A percentile compares a stretch with the other conserved stretches of the same genome.
These are phyloP conservation scores for Elegia similella DNA, from an alignment of 2,888 invertebrate species.

Conservation along the genomic window DNA sequence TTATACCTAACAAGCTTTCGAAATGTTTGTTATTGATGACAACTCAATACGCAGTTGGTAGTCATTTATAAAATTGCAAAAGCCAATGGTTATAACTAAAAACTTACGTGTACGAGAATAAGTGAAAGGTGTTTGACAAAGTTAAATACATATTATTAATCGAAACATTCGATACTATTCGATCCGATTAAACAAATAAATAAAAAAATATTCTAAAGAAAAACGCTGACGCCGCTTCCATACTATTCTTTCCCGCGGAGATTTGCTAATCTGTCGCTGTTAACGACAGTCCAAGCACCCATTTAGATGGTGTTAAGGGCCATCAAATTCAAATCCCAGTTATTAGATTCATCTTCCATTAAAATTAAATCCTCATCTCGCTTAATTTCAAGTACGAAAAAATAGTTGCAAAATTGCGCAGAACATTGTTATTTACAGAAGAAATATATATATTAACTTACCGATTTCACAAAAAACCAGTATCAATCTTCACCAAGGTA, in stretches of 20 bases:
- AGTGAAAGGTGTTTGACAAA: no score
- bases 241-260: constrained; percentile 31
- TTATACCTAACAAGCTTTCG: no score
- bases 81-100: no score
- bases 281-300: constrained; percentile 30
- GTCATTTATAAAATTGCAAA: no score
- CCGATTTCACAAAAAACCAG: constrained; percentile 40
- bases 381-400: not conserved
- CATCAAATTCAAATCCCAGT: not conserved
- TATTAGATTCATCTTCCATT: not conserved
- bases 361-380: not conserved
- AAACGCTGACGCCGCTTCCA: constrained; percentile 23
- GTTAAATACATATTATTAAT: no score
- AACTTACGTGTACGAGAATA: no score
- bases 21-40: no score
- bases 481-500: constrained; percentile 35
- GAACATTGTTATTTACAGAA: constrained; percentile 16
- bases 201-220: no score
- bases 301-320: constrained; percentile 18
- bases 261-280: constrained; percentile 42
- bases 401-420: not conserved
- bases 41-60: no score
- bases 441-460: constrained; percentile 34
- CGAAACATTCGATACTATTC: no score
- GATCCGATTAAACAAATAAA: no score